A percentile compares a stretch with the other conserved stretches of the same genome.
Evolutionary conservation across 2,113 vertebrate species (phyloP).

Genomic region (Nerophis lumbriciformis): DNA sequence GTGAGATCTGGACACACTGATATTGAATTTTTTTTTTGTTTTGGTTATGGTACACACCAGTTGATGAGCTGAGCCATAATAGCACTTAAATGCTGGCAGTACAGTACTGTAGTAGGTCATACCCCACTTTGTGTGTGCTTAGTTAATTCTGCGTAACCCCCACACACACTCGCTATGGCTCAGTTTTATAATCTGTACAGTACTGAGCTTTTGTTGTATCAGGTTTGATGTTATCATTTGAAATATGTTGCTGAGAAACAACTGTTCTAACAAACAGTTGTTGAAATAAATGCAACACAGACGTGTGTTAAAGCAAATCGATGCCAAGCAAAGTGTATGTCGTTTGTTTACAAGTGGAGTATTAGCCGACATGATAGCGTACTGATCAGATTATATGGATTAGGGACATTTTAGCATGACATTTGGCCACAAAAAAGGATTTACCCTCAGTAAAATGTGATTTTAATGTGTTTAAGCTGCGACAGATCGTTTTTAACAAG

Average conservation of each 20-base stretch:
- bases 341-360: slow-evolving; percentile 17
- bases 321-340: slow-evolving; percentile 6
- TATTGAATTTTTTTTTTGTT: too few relatives aligned
- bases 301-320: neutral
- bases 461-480: slow-evolving; percentile 6
- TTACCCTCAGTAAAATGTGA: slow-evolving; percentile 4
- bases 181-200: too few relatives aligned
- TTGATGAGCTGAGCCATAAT: too few relatives aligned
- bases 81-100: too few relatives aligned
- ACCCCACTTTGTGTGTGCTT: too few relatives aligned
- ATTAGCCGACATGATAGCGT: slow-evolving; percentile 9
- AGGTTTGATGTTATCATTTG: neutral
- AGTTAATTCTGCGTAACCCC: too few relatives aligned
- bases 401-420: slow-evolving; percentile 32
- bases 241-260: neutral
- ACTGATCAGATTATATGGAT: slow-evolving; percentile 47
- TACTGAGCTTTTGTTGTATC: too few relatives aligned
- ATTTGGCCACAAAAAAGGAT: slow-evolving; percentile 29
- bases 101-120: too few relatives aligned
- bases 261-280: neutral
- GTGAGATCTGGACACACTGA: too few relatives aligned
- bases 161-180: too few relatives aligned
- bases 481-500: neutral
- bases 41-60: too few relatives aligned
- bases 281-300: neutral